phyloP scores from a whole-genome alignment of 2,797 vertebrate genomes.

The Protosalanx chinensis region DNA sequence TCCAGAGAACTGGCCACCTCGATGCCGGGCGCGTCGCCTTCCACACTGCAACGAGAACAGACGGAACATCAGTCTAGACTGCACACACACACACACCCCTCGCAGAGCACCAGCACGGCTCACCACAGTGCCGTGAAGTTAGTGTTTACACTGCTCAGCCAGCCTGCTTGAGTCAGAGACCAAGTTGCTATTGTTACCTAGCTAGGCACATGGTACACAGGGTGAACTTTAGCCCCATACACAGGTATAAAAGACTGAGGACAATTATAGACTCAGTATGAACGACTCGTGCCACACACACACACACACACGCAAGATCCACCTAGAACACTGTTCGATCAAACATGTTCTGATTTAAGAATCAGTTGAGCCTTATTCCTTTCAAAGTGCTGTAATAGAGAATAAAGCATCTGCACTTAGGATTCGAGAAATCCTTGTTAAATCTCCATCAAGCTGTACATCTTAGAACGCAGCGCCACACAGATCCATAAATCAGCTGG shows the following conservation, averaged over 20 bases:
- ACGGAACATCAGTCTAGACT: slow-evolving; percentile 5
- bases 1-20: slow-evolving; percentile 84
- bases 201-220: slow-evolving; percentile 37
- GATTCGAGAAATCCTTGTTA: neutral
- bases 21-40: slow-evolving; percentile 85
- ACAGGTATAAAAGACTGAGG: slow-evolving; percentile 34
- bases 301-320: neutral
- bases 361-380: neutral
- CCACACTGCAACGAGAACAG: slow-evolving; percentile 76
- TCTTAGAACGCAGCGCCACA: too few relatives aligned
- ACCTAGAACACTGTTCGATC: too few relatives aligned
- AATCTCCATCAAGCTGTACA: too few relatives aligned
- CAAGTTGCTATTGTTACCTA: slow-evolving; percentile 3
- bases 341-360: too few relatives aligned
- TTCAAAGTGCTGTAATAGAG: neutral
- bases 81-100: neutral
- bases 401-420: neutral
- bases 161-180: neutral
- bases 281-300: neutral
- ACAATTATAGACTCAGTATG: slow-evolving; percentile 45
- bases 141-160: neutral
- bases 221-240: slow-evolving; percentile 50
- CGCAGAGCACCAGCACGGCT: neutral
- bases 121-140: neutral
- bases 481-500: neutral